Evolutionary conservation across 2,888 invertebrate species (phyloP), one percentile per base, ranked within the genome.

Genomic region (Artemia sp.): DNA sequence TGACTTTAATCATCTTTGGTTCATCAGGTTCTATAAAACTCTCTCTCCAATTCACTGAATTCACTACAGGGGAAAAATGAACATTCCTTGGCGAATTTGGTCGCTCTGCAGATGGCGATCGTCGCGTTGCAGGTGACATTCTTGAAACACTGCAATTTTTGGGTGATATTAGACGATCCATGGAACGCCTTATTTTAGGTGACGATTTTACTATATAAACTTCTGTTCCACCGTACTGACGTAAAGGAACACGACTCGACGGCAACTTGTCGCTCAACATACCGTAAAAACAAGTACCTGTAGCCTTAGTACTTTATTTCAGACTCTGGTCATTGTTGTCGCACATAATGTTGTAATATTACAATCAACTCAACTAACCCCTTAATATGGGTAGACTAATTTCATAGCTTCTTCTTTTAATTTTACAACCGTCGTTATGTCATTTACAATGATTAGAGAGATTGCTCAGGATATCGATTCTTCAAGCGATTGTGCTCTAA

Each of bases 41-140:
- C 67, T 74, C 74, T 73, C 85, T 83, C 87, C 89, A 89, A 76
- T 86, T 86, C 72, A 89, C 87, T 79, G 89, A 87, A 68, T 87
- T 85, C 12, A 89, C 88, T 69, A 89, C 85, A 6, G 88, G 88
- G 74, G 86, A 87, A 77, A 89, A 89, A 75, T 87, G 88, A 51
- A 89, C 89, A 68, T 87, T 87, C 75, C 83, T 70, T 12, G 67
- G 52, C 51, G 67, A 14, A 38, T 58, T 51, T 70, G 72, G 69
- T 72, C 72, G 71, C 72, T 72, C 72, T 70, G 68, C 72, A 71
- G 71, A 72, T 50, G 73, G 73, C 12, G 67, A 19, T 52, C 51
- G 19, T 73, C 73, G 53, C 72, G 72, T 67, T 71, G 73, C 70
- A 72, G 72, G 70, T 72, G 51, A 66, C 69, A 14, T n/a, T n/a